Evolutionary conservation across 2,888 invertebrate species (phyloP).

Genomic region (Myopa testacea): DNA sequence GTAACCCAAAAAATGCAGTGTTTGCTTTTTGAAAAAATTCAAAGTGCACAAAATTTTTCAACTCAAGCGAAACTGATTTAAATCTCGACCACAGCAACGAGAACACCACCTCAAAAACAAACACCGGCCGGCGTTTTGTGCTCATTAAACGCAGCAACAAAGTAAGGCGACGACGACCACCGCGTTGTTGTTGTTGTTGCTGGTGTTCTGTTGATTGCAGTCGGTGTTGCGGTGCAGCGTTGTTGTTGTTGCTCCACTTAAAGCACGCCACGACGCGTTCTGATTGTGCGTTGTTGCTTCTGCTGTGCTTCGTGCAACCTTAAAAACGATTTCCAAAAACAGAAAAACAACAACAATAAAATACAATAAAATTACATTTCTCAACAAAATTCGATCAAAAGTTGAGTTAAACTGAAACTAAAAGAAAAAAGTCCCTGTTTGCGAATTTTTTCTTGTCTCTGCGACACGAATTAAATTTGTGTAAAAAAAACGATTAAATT

Average conservation of each 20-base stretch:
- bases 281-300: background rate
- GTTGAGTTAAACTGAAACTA: too few relatives aligned
- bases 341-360: slow-evolving; percentile 12
- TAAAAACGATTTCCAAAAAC: background rate
- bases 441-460: background rate
- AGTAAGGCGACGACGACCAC: background rate
- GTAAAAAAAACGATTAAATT: background rate
- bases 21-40: background rate
- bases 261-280: background rate
- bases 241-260: slow-evolving; percentile 17
- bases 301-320: background rate
- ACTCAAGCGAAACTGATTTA: background rate
- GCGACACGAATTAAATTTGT: background rate
- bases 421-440: too few relatives aligned
- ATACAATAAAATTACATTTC: slow-evolving; percentile 3
- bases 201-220: background rate
- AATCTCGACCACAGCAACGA: background rate
- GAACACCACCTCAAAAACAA: background rate
- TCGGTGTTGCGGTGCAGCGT: background rate
- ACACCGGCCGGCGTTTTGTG: slow-evolving; percentile 66
- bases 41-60: slow-evolving; percentile 12
- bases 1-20: background rate
- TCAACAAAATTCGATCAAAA: background rate
- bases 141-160: slow-evolving; percentile 58
- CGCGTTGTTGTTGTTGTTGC: background rate